Percentiles rank a stretch among this genome's conserved stretches.
Conservation (phyloP, 2,888 invertebrate genomes). For the Dioctria rufipes region DNA sequence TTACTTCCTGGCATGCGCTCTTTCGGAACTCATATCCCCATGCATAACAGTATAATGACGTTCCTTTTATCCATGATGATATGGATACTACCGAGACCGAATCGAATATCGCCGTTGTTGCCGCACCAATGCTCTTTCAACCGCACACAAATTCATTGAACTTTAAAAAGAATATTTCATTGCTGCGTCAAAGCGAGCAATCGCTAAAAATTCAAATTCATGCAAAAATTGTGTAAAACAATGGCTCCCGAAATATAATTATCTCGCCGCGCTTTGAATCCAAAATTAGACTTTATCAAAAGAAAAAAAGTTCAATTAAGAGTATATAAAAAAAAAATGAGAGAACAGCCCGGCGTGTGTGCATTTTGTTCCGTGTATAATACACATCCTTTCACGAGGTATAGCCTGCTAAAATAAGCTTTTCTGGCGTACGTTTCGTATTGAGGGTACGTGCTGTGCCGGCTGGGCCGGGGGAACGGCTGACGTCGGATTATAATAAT, state of each 20-base stretch:
- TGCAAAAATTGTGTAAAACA: constrained; percentile 9
- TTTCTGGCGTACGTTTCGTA: neutral
- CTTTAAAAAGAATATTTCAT: constrained; percentile 29
- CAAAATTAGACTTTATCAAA: constrained; percentile 38
- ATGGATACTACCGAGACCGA: neutral
- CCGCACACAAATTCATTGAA: constrained; percentile 42
- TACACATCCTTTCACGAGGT: constrained; percentile 29
- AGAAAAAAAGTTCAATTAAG: constrained; percentile 18
- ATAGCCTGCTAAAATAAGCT: constrained; percentile 16
- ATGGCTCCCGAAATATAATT: constrained; percentile 44
- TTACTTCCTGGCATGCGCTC: constrained; percentile 51
- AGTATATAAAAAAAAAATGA: neutral
- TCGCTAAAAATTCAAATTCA: constrained; percentile 39
- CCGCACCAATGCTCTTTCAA: constrained; percentile 20
- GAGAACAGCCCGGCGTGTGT: neutral
- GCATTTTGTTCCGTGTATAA: neutral
- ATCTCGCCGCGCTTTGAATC: constrained; percentile 34
- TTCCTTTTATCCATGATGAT: constrained; percentile 19
- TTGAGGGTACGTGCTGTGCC: neutral
- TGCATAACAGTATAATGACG: neutral
- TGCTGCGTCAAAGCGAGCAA: constrained; percentile 7
- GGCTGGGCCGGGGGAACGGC: neutral
- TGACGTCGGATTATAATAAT: too few species aligned
- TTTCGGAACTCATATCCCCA: neutral
- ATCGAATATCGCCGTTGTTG: neutral